A percentile compares a stretch with the other conserved stretches of the same genome.
Conservation (phyloP, 2,888 invertebrate genomes). For the Ennomos quercinarius region DNA sequence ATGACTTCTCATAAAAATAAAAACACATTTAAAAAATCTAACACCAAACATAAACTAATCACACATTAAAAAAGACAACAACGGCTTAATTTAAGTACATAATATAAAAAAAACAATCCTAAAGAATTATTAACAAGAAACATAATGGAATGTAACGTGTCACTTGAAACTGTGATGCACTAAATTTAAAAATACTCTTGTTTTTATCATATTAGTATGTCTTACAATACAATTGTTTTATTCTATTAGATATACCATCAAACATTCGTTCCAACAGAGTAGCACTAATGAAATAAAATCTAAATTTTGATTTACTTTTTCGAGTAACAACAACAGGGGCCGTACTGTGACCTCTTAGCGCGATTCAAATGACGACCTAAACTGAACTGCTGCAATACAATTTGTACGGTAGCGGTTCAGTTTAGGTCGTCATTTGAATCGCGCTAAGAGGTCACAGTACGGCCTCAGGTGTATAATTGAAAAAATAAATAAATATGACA, state of each 20-base stretch:
- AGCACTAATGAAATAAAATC: slow-evolving; percentile 25
- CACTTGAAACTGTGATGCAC: slow-evolving; percentile 52
- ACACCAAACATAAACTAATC: slow-evolving; percentile 39
- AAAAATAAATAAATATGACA: no score
- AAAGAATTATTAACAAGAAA: slow-evolving; percentile 11
- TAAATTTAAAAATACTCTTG: slow-evolving; percentile 63
- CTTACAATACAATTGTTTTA: slow-evolving; percentile 40
- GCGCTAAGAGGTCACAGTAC: no score
- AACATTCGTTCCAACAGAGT: slow-evolving; percentile 37
- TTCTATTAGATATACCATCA: slow-evolving; percentile 36
- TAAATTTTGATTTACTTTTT: no score
- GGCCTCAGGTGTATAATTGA: no score
- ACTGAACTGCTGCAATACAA: no score
- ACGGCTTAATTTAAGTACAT: slow-evolving; percentile 30
- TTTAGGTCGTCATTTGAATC: no score
- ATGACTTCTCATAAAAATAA: background rate
- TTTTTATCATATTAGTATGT: slow-evolving; percentile 38
- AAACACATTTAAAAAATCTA: slow-evolving; percentile 30
- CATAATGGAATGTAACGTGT: slow-evolving; percentile 40
- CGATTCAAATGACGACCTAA: no score
- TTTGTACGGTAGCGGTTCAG: no score
- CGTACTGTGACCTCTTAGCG: no score
- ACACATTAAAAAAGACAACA: slow-evolving; percentile 30
- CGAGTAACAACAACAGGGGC: no score
- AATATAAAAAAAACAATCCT: slow-evolving; percentile 25